phyloP scores from a whole-genome alignment of 2,888 invertebrate species.

The Cheilosia pagana region DNA sequence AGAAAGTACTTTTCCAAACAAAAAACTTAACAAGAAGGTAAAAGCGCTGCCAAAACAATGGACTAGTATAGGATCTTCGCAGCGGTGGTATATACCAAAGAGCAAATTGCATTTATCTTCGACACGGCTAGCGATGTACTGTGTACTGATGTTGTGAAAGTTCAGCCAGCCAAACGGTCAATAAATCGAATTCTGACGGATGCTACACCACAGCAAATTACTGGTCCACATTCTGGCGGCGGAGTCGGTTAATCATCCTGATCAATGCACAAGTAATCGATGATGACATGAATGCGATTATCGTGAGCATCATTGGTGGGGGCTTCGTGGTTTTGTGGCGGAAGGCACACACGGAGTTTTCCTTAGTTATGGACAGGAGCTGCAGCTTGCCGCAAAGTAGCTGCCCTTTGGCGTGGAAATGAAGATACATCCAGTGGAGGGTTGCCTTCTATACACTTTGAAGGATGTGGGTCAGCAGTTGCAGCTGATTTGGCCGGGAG shows the following conservation, averaged over 20 bases:
- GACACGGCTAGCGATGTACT: constrained; percentile 6
- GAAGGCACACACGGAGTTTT: neutral
- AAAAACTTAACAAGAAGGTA: constrained; percentile 9
- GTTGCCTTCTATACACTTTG: neutral
- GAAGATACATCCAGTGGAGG: neutral
- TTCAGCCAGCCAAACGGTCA: constrained; percentile 30
- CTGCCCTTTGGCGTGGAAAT: constrained; percentile 32
- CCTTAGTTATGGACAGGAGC: constrained; percentile 35
- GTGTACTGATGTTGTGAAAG: constrained; percentile 61
- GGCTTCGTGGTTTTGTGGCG: constrained; percentile 18
- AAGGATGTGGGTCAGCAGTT: constrained; percentile 40
- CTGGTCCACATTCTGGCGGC: constrained; percentile 34
- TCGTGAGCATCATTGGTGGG: constrained; percentile 35
- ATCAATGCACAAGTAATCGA: constrained; percentile 59
- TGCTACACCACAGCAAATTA: constrained; percentile 52
- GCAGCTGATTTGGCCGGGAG: neutral
- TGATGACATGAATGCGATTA: constrained; percentile 56
- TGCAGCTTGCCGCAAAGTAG: constrained; percentile 5
- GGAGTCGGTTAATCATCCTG: constrained; percentile 37
- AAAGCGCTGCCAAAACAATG: constrained; percentile 52
- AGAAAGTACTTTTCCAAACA: constrained; percentile 47
- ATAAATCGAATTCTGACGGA: constrained; percentile 67
- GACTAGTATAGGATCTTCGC: constrained; percentile 26
- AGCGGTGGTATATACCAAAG: constrained; percentile 2
- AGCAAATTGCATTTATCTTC: constrained; percentile 48